These are phyloP conservation scores for Acanthornis magna DNA, from an alignment of 2,797 vertebrate genomes.

Conservation along the genomic window DNA sequence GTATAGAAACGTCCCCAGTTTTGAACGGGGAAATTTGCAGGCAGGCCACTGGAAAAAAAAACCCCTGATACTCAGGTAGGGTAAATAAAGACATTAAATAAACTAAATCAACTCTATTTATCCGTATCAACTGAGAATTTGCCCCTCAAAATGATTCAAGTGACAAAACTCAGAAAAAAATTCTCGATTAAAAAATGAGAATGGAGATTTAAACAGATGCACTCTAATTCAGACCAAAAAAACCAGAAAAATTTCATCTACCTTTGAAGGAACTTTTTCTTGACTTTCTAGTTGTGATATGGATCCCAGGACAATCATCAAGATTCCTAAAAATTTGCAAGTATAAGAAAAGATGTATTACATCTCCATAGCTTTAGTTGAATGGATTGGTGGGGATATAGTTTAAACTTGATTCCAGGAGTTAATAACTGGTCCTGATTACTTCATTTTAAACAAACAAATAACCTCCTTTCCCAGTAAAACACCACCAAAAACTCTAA, in stretches of 20 bases:
- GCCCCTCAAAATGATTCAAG: background rate
- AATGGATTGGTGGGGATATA: background rate
- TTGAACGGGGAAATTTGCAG: background rate
- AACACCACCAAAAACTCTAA: background rate
- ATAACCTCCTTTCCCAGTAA: accelerated
- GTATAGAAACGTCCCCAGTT: background rate
- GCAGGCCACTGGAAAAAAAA: background rate
- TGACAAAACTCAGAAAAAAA: background rate
- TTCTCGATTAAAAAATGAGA: background rate
- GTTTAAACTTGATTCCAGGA: background rate
- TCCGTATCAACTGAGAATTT: background rate
- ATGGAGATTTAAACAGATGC: background rate
- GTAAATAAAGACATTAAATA: background rate
- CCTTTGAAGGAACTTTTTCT: accelerated
- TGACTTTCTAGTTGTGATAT: background rate
- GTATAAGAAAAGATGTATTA: background rate
- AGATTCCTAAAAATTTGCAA: background rate
- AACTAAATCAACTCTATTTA: background rate
- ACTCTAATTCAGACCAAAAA: background rate
- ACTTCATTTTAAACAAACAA: background rate
- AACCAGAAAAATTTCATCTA: background rate
- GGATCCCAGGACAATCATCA: background rate
- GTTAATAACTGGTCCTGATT: background rate
- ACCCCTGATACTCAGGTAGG: background rate
- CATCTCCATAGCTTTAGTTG: background rate